Percentiles rank a stretch among this genome's conserved stretches.
These are phyloP conservation scores for Euclidia mi DNA, from an alignment of 2,888 invertebrate species.

Conservation along the genomic window DNA sequence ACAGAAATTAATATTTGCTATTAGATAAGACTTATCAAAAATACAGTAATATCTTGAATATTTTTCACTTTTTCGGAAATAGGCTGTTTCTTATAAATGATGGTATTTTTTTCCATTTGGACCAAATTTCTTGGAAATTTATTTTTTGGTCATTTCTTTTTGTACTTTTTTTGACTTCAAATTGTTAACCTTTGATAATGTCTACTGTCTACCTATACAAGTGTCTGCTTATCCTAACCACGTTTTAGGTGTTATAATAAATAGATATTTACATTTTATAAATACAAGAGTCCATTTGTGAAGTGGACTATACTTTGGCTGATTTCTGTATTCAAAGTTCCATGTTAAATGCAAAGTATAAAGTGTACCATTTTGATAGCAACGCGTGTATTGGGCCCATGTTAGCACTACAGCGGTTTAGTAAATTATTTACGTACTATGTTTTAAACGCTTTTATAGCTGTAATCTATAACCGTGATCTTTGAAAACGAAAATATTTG, in stretches of 20 bases:
- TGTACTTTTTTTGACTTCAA: slow-evolving; percentile 60
- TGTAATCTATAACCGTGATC: slow-evolving; percentile 69
- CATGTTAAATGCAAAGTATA: slow-evolving; percentile 36
- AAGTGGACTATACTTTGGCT: slow-evolving; percentile 38
- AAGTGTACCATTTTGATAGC: slow-evolving; percentile 51
- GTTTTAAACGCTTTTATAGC: slow-evolving; percentile 56
- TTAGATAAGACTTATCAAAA: slow-evolving; percentile 75
- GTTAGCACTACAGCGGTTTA: slow-evolving; percentile 48
- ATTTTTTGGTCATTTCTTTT: slow-evolving; percentile 65
- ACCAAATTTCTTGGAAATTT: slow-evolving; percentile 72
- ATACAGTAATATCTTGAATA: slow-evolving; percentile 46
- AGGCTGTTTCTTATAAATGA: slow-evolving; percentile 44
- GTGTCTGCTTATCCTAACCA: slow-evolving; percentile 66
- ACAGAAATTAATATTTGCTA: slow-evolving; percentile 74
- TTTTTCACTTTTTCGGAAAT: slow-evolving; percentile 41
- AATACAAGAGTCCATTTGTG: slow-evolving; percentile 45
- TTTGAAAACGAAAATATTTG: slow-evolving; percentile 75
- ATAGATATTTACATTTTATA: slow-evolving; percentile 63
- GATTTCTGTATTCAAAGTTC: slow-evolving; percentile 55
- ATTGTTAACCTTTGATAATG: slow-evolving; percentile 72
- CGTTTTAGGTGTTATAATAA: slow-evolving; percentile 73
- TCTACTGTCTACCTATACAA: slow-evolving; percentile 54
- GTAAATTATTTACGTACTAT: slow-evolving; percentile 47
- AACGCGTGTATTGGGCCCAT: slow-evolving; percentile 56
- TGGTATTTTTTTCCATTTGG: slow-evolving; percentile 68